Percentiles rank a stretch among this genome's conserved stretches.
Conservation (phyloP, 1,140 invertebrate species). For the Forficula auricularia region DNA sequence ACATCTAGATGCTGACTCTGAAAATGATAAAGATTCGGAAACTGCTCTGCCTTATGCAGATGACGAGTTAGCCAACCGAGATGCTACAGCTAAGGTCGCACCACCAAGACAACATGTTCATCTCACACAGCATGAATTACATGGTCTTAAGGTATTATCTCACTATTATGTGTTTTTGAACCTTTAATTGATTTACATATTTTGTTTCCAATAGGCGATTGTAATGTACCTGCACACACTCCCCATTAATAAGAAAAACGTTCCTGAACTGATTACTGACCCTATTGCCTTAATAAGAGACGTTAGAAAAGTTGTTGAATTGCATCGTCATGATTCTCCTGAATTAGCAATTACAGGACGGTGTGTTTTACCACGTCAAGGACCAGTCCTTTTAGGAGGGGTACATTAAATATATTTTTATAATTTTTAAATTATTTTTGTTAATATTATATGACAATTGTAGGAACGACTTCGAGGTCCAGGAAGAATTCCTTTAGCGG, state of each 20-base stretch:
- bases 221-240: constrained; percentile 79
- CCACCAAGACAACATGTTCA: constrained; percentile 42
- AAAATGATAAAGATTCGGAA: too few species aligned
- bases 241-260: constrained; percentile 74
- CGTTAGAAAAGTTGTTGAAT: constrained; percentile 67
- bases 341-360: constrained; percentile 65
- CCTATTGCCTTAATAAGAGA: constrained; percentile 77
- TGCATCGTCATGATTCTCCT: constrained; percentile 71
- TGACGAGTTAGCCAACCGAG: constrained; percentile 16
- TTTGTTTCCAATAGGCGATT: constrained; percentile 40
- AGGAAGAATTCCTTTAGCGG: too few species aligned
- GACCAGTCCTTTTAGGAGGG: too few species aligned
- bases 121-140: constrained; percentile 64
- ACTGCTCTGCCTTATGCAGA: too few species aligned
- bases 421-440: too few species aligned
- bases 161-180: constrained; percentile 3
- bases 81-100: constrained; percentile 19
- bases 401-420: too few species aligned
- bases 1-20: constrained; percentile 39
- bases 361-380: constrained; percentile 35
- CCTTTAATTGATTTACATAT: constrained; percentile 11
- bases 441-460: too few species aligned
- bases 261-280: constrained; percentile 78
- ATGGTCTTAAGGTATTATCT: constrained; percentile 53
- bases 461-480: too few species aligned